Evolutionary conservation across 2,113 vertebrate genomes (phyloP).

Genomic region (Myrmophylax atrothorax): DNA sequence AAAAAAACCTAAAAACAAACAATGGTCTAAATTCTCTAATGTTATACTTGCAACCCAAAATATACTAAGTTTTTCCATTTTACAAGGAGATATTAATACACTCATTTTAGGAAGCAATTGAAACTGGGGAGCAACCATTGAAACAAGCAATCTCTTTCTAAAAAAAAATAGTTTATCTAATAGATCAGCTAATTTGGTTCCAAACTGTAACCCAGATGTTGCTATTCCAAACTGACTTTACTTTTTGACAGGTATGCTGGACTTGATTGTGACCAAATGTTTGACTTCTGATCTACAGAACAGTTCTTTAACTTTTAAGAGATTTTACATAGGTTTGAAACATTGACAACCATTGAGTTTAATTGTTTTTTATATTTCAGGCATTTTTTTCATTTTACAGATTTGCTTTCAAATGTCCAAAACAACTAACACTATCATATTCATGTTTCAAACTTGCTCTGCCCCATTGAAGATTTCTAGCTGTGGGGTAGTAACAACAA

Average conservation of each 20-base stretch:
- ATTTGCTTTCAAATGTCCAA: background rate
- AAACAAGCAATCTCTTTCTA: constrained; percentile 10
- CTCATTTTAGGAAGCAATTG: background rate
- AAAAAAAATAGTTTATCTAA: background rate
- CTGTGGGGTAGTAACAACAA: background rate
- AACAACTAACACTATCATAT: background rate
- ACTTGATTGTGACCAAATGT: background rate
- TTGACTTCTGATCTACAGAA: background rate
- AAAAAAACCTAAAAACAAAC: background rate
- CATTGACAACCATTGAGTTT: background rate
- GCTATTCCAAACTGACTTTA: background rate
- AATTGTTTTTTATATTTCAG: background rate
- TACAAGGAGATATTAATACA: background rate
- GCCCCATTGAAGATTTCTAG: background rate
- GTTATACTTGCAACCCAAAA: background rate
- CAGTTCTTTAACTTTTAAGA: background rate
- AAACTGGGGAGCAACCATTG: background rate
- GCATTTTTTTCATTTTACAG: background rate
- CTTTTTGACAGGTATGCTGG: background rate
- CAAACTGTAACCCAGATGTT: background rate
- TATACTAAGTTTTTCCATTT: rapidly evolving
- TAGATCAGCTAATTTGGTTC: constrained; percentile 19
- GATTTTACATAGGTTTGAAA: background rate
- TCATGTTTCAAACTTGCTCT: background rate
- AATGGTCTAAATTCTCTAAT: background rate